A percentile compares a stretch with the other conserved stretches of the same genome.
Conservation (phyloP, 2,797 vertebrate genomes). For the Hipposideros larvatus region DNA sequence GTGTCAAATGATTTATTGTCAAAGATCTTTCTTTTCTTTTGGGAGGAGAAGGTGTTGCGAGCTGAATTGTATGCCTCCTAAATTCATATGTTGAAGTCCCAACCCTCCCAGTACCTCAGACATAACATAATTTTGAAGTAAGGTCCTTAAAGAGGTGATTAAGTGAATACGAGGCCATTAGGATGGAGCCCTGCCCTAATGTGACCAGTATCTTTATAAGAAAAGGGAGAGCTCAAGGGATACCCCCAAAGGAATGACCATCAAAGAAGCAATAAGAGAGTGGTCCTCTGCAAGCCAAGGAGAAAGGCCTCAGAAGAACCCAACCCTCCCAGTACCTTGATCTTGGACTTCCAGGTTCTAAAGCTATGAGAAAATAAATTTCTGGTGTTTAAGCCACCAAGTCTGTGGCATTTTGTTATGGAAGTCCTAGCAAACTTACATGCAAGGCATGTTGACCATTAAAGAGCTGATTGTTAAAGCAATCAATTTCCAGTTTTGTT, state of each 20-base stretch:
- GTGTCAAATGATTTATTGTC: neutral
- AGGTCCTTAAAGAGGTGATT: neutral
- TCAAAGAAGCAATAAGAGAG: neutral
- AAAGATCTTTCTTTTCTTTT: neutral
- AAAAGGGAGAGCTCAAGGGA: neutral
- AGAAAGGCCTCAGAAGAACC: neutral
- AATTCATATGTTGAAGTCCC: neutral
- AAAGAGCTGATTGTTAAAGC: neutral
- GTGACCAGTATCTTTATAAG: neutral
- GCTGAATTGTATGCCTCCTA: neutral
- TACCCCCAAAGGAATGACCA: neutral
- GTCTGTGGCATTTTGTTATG: neutral
- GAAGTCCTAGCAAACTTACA: neutral
- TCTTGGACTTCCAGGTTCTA: neutral
- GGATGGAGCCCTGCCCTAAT: neutral
- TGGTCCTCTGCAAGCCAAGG: neutral
- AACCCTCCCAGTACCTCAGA: neutral
- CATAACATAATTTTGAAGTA: neutral
- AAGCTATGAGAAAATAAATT: neutral
- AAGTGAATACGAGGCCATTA: neutral
- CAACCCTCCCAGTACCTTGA: neutral
- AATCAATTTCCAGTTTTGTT: slow-evolving; percentile 24
- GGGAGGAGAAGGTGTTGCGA: neutral
- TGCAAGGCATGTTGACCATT: neutral
- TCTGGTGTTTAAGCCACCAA: neutral